These are phyloP conservation scores for Euzophera pinguis DNA, from an alignment of 2,888 invertebrate genomes.

Conservation along the genomic window DNA sequence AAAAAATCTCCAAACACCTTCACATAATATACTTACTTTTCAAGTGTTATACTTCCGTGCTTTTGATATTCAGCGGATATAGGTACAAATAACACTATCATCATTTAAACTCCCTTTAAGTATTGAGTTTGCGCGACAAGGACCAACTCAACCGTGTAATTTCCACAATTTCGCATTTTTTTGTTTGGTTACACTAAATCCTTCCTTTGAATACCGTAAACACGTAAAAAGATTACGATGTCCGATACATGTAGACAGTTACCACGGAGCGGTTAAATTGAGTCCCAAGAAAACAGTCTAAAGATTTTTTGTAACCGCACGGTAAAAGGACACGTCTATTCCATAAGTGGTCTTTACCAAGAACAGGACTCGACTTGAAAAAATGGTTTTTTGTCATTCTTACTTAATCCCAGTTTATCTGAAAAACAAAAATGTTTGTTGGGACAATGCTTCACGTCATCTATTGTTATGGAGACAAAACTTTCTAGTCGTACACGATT, in stretches of 20 bases:
- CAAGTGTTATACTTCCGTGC: constrained; percentile 23
- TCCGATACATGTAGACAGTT: constrained; percentile 25
- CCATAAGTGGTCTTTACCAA: constrained; percentile 2
- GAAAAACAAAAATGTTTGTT: constrained; percentile 2
- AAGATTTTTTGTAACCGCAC: constrained; percentile 28
- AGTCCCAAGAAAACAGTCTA: constrained; percentile 38
- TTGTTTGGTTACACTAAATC: constrained; percentile 13
- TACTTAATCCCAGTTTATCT: background rate
- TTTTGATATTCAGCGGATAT: constrained; percentile 19
- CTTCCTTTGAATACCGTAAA: constrained; percentile 31
- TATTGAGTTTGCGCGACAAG: constrained; percentile 18
- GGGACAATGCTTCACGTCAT: background rate
- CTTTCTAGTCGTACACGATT: background rate
- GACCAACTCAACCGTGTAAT: constrained; percentile 32
- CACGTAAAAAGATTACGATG: constrained; percentile 38
- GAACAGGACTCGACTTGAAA: background rate
- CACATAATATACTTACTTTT: constrained; percentile 32
- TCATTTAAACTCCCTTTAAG: background rate
- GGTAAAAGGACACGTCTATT: constrained; percentile 7
- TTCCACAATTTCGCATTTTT: constrained; percentile 38
- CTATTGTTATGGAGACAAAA: background rate
- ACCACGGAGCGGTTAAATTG: constrained; percentile 13
- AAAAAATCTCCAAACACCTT: constrained; percentile 15
- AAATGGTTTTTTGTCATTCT: constrained; percentile 4
- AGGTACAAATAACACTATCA: constrained; percentile 17